Conservation (phyloP, 2,888 invertebrate genomes). For the Sabellastarte sp. region DNA sequence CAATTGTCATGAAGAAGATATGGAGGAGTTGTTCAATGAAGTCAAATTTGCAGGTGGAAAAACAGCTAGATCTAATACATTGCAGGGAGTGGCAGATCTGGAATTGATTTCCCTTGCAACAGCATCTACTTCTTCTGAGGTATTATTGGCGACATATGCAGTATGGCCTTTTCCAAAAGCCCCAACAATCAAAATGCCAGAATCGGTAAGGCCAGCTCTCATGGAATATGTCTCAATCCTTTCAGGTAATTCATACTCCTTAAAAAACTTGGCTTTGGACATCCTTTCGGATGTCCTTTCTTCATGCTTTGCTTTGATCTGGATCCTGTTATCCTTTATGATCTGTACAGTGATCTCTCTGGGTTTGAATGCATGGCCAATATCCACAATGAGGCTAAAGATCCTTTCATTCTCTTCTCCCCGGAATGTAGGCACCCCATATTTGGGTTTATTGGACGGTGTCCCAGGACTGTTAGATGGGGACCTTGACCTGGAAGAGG, state of each 20-base stretch:
- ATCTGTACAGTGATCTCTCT: conserved; percentile 32
- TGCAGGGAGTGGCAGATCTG: conserved; percentile 19
- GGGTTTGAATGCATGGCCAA: conserved; percentile 24
- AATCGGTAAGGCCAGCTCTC: conserved; percentile 23
- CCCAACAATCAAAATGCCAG: conserved; percentile 27
- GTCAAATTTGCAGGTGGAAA: too few species aligned
- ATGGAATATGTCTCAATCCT: conserved; percentile 31
- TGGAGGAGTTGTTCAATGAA: too few species aligned
- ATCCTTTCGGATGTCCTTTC: conserved; percentile 29
- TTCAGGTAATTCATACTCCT: conserved; percentile 32
- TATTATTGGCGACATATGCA: conserved; percentile 9
- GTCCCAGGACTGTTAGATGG: conserved; percentile 28
- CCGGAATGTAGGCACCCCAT: conserved; percentile 21
- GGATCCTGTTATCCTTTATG: conserved; percentile 32
- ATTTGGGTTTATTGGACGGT: conserved; percentile 14
- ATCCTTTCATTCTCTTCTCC: conserved; percentile 14
- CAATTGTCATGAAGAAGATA: too few species aligned
- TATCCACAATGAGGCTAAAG: conserved; percentile 21
- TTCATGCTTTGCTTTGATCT: conserved; percentile 35
- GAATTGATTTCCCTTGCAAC: conserved; percentile 19
- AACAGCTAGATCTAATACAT: conserved; percentile 33
- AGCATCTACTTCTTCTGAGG: conserved; percentile 20
- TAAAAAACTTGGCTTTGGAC: conserved; percentile 30
- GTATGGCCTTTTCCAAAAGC: conserved; percentile 31
- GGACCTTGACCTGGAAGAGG: conserved; percentile 22